phyloP scores from a whole-genome alignment of 2,888 invertebrate genomes.

The Drosophila gaucha region DNA sequence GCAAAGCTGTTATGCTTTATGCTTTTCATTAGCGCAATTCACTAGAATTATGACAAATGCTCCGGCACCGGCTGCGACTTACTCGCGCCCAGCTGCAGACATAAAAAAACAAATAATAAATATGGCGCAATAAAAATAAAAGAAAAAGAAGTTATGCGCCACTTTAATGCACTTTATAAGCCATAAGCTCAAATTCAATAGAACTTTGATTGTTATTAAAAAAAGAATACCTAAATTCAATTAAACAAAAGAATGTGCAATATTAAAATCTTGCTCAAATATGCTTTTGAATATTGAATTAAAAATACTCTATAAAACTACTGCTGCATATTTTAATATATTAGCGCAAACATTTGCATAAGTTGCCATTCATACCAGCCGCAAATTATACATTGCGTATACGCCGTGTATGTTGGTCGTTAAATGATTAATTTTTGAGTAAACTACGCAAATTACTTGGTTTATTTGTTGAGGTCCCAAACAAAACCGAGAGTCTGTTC shows the following conservation, averaged over 20 bases:
- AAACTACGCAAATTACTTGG: conserved; percentile 46
- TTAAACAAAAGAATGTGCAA: background rate
- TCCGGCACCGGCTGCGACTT: conserved; percentile 20
- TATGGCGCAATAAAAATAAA: conserved; percentile 14
- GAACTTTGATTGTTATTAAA: background rate
- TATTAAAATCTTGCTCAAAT: too few relatives aligned
- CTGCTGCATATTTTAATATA: conserved; percentile 20
- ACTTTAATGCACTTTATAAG: background rate
- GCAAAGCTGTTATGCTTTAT: conserved; percentile 46
- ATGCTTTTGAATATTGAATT: too few relatives aligned
- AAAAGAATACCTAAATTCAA: too few relatives aligned
- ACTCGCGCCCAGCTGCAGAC: conserved; percentile 47
- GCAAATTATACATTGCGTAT: conserved; percentile 5
- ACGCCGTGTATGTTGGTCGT: conserved; percentile 5
- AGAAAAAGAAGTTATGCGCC: background rate
- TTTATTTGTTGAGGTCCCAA: conserved; percentile 24
- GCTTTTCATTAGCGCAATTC: conserved; percentile 72
- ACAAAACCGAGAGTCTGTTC: conserved; percentile 3
- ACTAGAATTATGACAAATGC: conserved; percentile 58
- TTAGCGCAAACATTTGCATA: conserved; percentile 37
- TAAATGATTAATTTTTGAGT: conserved; percentile 32
- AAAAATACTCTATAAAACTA: conserved; percentile 5
- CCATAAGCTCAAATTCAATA: background rate
- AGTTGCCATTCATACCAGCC: conserved; percentile 24
- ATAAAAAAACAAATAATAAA: conserved; percentile 42